A percentile compares a stretch with the other conserved stretches of the same genome.
Evolutionary conservation across 2,113 vertebrate genomes (phyloP).

Genomic region (Apodemus sylvaticus): DNA sequence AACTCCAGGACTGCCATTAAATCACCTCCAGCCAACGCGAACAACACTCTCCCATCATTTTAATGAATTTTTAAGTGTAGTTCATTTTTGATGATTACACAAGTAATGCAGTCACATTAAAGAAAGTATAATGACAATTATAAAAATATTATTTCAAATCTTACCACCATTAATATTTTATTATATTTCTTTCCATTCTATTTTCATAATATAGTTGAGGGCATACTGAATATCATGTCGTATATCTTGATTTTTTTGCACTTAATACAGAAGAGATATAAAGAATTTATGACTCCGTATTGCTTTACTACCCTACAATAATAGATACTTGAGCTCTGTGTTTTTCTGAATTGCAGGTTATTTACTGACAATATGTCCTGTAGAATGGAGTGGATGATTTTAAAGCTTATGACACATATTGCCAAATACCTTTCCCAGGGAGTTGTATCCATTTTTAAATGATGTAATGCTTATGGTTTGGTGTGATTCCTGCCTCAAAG

Average conservation of each 20-base stretch:
- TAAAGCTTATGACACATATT: slow-evolving; percentile 15
- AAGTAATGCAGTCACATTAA: slow-evolving; percentile 43
- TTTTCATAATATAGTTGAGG: slow-evolving; percentile 45
- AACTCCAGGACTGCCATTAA: not conserved
- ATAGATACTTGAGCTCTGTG: not conserved
- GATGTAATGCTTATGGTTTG: not conserved
- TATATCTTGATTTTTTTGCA: slow-evolving; percentile 27
- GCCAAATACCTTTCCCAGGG: slow-evolving; percentile 40
- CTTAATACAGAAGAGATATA: slow-evolving; percentile 10
- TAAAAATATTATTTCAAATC: not conserved
- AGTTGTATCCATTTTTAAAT: not conserved
- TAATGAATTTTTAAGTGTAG: slow-evolving; percentile 33
- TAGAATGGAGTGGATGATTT: not conserved
- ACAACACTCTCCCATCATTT: not conserved
- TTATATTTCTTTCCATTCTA: slow-evolving; percentile 13
- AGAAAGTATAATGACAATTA: slow-evolving; percentile 38
- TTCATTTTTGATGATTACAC: slow-evolving; percentile 53
- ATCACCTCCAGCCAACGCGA: slow-evolving; percentile 20
- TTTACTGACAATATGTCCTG: not conserved
- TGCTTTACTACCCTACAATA: not conserved
- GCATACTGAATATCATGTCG: slow-evolving; percentile 1
- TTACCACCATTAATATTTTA: slow-evolving; percentile 31
- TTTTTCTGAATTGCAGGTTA: slow-evolving; percentile 11
- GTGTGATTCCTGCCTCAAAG: not conserved
- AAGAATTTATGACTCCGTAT: not conserved